A percentile compares a stretch with the other conserved stretches of the same genome.
Conservation (phyloP, 2,113 vertebrate genomes). For the Hippoglossus stenolepis region DNA sequence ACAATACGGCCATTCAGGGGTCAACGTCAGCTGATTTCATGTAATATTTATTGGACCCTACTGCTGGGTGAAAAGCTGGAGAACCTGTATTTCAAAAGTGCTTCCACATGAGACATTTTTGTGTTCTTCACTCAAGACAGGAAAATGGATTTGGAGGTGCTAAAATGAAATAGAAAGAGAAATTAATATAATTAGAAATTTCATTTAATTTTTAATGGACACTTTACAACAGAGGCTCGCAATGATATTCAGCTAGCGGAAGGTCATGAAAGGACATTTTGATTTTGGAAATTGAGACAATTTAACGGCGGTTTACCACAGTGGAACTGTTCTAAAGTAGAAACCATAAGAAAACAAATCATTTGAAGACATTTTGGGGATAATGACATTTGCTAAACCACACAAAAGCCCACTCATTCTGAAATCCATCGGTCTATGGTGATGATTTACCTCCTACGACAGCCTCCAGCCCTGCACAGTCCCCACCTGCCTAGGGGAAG, state of each 20-base stretch:
- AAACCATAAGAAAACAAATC: slow-evolving; percentile 2
- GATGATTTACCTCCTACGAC: background rate
- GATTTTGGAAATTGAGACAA: background rate
- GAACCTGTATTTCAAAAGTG: background rate
- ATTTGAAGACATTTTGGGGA: slow-evolving; percentile 21
- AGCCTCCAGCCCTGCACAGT: background rate
- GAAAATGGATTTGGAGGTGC: background rate
- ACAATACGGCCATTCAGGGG: slow-evolving; percentile 34
- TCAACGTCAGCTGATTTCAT: slow-evolving; percentile 10
- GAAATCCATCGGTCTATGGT: background rate
- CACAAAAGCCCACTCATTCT: slow-evolving; percentile 5
- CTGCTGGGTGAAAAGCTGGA: background rate
- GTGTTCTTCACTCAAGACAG: background rate
- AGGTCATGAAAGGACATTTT: slow-evolving; percentile 5
- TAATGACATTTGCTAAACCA: background rate
- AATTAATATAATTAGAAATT: slow-evolving; percentile 10
- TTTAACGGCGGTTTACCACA: background rate
- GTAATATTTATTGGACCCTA: slow-evolving; percentile 1
- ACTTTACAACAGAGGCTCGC: background rate
- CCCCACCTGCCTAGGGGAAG: background rate
- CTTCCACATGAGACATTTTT: background rate
- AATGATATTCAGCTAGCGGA: background rate
- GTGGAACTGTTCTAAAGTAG: background rate
- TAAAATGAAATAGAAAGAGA: background rate
- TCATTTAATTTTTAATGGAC: background rate